phyloP scores from a whole-genome alignment of 2,113 vertebrate genomes.

The Chaenocephalus aceratus region DNA sequence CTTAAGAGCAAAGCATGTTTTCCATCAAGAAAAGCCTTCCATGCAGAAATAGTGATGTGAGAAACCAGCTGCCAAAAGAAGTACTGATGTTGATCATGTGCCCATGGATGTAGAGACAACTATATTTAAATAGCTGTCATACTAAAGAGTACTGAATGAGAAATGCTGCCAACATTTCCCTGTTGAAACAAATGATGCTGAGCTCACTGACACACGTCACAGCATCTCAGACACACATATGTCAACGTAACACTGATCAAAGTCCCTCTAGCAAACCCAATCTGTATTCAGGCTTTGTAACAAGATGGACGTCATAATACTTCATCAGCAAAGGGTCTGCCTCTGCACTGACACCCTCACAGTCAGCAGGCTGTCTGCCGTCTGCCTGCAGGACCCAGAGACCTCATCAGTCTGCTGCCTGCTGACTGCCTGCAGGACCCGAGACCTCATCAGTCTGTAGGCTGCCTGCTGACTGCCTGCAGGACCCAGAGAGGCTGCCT shows the following conservation, averaged over 20 bases:
- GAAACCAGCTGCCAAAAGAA: too few relatives aligned
- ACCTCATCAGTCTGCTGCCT: too few relatives aligned
- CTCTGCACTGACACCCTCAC: conserved; percentile 19
- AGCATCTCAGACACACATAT: conserved; percentile 4
- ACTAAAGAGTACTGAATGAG: not conserved
- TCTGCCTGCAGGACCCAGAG: too few relatives aligned
- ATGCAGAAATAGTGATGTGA: too few relatives aligned
- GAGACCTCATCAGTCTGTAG: too few relatives aligned
- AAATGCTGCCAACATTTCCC: not conserved
- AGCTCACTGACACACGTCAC: not conserved
- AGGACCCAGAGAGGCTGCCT: too few relatives aligned
- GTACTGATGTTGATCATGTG: too few relatives aligned
- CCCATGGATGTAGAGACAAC: too few relatives aligned
- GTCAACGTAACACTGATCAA: not conserved
- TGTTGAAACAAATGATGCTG: not conserved
- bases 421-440: too few relatives aligned
- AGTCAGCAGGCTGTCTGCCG: conserved; percentile 7
- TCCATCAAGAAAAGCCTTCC: too few relatives aligned
- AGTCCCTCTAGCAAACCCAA: not conserved
- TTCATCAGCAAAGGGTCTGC: conserved; percentile 3
- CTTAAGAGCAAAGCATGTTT: too few relatives aligned
- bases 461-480: too few relatives aligned
- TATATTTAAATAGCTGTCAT: not conserved
- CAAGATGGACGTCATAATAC: conserved; percentile 8
- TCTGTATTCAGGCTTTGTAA: not conserved